Evolutionary conservation across 92 coral and sea anemone genomes (phyloP), one percentile per base, ranked within the genome.

Genomic region (Montipora capitata): DNA sequence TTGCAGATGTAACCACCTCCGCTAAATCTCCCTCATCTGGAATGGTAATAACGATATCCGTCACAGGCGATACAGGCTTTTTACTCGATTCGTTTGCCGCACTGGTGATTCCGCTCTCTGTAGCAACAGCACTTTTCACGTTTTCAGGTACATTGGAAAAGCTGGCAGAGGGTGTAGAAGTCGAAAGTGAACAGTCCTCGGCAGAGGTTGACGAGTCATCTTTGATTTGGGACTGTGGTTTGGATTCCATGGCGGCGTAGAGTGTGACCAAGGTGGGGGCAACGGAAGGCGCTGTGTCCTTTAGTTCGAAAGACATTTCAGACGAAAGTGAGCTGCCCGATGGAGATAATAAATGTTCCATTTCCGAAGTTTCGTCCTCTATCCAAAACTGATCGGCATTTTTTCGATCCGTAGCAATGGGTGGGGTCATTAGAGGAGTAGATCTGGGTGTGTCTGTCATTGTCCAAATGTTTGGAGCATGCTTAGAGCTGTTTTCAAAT

Each of bases 1-100:
- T 78, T 62, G 44, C 58, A 17, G 83, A 42, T 42, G 15, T 11
- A 35, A 40, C 35, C 72, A 43, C 58, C 44, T 15, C 11, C 58
- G 11, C 63, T 3, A 5, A 5, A 7, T 63, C 72, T 35, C 42
- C 61, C 62, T 76, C 80, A 9, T 56, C 80, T 40, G 12, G 44
- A 17, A 76, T 57, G 16, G 35, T 39, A 6, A 76, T 39, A 10
- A 38, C 12, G 51, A 76, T 62, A 3, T 76, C 80, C 35, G 17
- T 57, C 5, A 15, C 49, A 2, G 80, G 35, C 3, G 80, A 61
- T 38, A 76, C 80, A 4, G 80, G 80, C 35, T 41, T 39, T 17
- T 76, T 76, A 57, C 80, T 51, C 12, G 80, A 56, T 42, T 57
- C 49, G 59, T 42, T 76, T 57, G 80, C 39, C 43, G 80, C 13